These are phyloP conservation scores for Listrodromus nycthemerus DNA, from an alignment of 2,888 invertebrate species.

Conservation along the genomic window DNA sequence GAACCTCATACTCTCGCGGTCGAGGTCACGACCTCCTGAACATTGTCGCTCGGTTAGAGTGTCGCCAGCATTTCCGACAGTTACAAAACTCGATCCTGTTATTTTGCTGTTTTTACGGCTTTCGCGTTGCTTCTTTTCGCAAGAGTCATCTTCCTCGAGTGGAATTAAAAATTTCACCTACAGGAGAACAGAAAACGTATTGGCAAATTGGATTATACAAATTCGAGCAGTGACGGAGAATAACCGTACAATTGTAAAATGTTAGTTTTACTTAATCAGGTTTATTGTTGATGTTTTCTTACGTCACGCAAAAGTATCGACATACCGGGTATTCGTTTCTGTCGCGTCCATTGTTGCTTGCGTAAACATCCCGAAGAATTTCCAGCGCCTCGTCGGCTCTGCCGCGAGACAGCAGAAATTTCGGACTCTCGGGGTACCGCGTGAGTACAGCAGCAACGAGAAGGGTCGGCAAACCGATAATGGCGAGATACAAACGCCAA, in stretches of 20 bases:
- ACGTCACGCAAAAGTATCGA: constrained; percentile 21
- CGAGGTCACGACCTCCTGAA: constrained; percentile 22
- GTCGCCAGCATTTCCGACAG: constrained; percentile 20
- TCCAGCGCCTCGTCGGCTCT: constrained; percentile 86
- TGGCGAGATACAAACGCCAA: constrained; percentile 90
- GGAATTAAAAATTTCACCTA: constrained; percentile 57
- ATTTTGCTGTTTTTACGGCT: constrained; percentile 23
- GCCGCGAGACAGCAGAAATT: constrained; percentile 89
- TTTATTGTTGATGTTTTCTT: not conserved
- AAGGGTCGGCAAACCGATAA: constrained; percentile 88
- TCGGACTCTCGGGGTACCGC: constrained; percentile 92
- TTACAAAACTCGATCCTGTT: constrained; percentile 6
- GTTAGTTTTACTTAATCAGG: not conserved
- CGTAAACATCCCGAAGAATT: constrained; percentile 87
- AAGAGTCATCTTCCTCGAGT: constrained; percentile 45
- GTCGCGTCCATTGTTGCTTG: constrained; percentile 85
- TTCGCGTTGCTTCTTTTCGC: constrained; percentile 13
- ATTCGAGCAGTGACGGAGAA: too few relatives aligned
- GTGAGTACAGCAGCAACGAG: constrained; percentile 87
- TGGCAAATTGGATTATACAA: not conserved
- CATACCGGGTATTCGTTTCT: constrained; percentile 86
- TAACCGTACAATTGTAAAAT: not conserved
- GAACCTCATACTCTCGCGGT: constrained; percentile 35
- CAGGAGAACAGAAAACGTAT: constrained; percentile 12
- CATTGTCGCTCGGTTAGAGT: constrained; percentile 27